These are phyloP conservation scores for Pseudolaguvia tuberculata DNA, from an alignment of 2,113 vertebrate species.

Conservation along the genomic window DNA sequence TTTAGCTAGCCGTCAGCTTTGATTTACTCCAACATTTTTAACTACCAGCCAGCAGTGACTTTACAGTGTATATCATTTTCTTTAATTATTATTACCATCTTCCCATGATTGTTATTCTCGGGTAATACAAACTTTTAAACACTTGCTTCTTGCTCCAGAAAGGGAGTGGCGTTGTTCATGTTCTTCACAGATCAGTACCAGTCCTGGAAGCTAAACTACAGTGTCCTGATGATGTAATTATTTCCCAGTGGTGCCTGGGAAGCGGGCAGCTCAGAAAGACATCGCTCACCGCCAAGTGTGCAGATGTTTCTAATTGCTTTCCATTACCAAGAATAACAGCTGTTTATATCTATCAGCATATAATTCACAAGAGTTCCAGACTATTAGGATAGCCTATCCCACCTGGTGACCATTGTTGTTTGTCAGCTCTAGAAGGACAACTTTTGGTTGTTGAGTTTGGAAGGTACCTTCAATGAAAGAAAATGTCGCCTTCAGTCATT, in stretches of 20 bases:
- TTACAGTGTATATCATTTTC: background rate
- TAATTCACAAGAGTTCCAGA: conserved; percentile 97
- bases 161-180: conserved; percentile 58
- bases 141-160: conserved; percentile 26
- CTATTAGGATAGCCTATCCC: conserved; percentile 98
- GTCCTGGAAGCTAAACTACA: conserved; percentile 68
- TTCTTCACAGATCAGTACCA: conserved; percentile 91
- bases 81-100: background rate
- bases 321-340: conserved; percentile 99
- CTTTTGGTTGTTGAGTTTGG: conserved; percentile 72
- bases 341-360: conserved; percentile 99
- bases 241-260: conserved; percentile 95
- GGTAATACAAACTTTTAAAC: background rate
- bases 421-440: conserved; percentile 73
- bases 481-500: conserved; percentile 90
- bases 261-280: conserved; percentile 69
- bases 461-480: conserved; percentile 71
- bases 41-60: no score
- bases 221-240: conserved; percentile 88
- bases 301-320: conserved; percentile 99
- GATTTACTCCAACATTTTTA: no score
- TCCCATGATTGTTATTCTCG: background rate
- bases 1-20: no score
- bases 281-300: conserved; percentile 96
- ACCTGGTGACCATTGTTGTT: conserved; percentile 94